Percentiles rank a stretch among this genome's conserved stretches.
These are phyloP conservation scores for Ennomos erosarius DNA, from an alignment of 2,888 invertebrate genomes.

Conservation along the genomic window DNA sequence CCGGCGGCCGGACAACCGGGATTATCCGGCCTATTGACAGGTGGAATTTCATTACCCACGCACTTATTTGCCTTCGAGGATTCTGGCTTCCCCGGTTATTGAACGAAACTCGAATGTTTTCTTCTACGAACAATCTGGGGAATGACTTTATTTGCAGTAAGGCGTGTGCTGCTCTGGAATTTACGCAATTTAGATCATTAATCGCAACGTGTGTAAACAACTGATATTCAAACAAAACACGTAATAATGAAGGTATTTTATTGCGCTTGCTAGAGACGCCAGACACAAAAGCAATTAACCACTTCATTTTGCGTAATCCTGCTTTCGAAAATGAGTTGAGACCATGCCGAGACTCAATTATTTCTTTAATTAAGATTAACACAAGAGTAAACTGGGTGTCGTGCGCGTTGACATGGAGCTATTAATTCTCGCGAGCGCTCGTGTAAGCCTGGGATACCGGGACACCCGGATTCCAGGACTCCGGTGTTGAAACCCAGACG, in stretches of 20 bases:
- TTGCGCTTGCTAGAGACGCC: conserved; percentile 5
- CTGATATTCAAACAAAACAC: conserved; percentile 20
- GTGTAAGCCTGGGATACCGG: conserved; percentile 12
- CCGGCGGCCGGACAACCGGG: conserved; percentile 19
- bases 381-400: conserved; percentile 29
- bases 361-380: conserved; percentile 40
- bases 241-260: conserved; percentile 22
- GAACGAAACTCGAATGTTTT: conserved; percentile 21
- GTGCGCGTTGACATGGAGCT: conserved; percentile 22
- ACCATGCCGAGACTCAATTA: conserved; percentile 32
- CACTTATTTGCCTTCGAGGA: conserved; percentile 34
- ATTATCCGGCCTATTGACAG: conserved; percentile 44
- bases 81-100: conserved; percentile 21
- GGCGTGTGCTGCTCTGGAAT: conserved; percentile 1
- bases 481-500: conserved; percentile 8
- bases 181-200: conserved; percentile 5
- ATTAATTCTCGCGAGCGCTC: conserved; percentile 20
- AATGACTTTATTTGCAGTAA: conserved; percentile 9
- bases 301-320: conserved; percentile 27
- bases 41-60: conserved; percentile 42
- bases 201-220: conserved; percentile 17
- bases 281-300: conserved; percentile 24
- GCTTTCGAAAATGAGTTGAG: conserved; percentile 30
- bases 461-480: conserved; percentile 1
- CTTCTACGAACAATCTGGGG: conserved; percentile 11